Evolutionary conservation across 2,113 vertebrate genomes (phyloP).

Genomic region (Rallus limicola): DNA sequence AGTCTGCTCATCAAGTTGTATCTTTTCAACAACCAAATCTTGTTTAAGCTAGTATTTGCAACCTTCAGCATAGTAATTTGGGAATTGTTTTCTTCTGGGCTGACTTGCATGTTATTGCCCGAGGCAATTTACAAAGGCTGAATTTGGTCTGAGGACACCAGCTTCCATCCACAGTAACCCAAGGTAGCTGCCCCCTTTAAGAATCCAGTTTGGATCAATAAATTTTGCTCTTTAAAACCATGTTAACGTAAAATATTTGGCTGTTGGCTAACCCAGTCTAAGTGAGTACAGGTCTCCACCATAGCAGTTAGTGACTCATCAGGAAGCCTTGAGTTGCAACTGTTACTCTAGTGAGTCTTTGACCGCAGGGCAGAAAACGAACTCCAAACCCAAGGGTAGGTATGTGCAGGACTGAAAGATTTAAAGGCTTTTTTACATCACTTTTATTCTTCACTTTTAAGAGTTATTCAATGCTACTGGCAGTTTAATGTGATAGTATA

Average conservation of each 20-base stretch:
- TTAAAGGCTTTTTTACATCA: background rate
- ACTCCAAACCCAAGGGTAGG: background rate
- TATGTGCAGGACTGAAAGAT: background rate
- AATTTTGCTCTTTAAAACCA: background rate
- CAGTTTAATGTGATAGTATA: background rate
- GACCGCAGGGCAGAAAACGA: background rate
- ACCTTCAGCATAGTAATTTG: background rate
- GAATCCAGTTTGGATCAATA: background rate
- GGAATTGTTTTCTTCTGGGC: slow-evolving; percentile 51
- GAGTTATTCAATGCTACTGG: background rate
- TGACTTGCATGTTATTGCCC: background rate
- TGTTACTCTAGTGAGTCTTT: background rate
- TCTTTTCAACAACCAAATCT: slow-evolving; percentile 30
- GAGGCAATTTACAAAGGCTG: slow-evolving; percentile 5
- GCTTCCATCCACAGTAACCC: background rate
- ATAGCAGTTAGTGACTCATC: background rate
- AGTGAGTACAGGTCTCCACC: background rate
- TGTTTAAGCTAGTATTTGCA: slow-evolving; percentile 33
- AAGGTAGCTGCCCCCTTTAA: background rate
- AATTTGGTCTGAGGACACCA: background rate
- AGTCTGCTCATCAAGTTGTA: background rate
- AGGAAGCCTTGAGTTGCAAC: background rate
- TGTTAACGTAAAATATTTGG: background rate
- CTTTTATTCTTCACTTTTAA: background rate
- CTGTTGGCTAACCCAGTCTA: background rate